These are phyloP conservation scores for Helleia helle DNA, from an alignment of 2,888 invertebrate species.

Conservation along the genomic window DNA sequence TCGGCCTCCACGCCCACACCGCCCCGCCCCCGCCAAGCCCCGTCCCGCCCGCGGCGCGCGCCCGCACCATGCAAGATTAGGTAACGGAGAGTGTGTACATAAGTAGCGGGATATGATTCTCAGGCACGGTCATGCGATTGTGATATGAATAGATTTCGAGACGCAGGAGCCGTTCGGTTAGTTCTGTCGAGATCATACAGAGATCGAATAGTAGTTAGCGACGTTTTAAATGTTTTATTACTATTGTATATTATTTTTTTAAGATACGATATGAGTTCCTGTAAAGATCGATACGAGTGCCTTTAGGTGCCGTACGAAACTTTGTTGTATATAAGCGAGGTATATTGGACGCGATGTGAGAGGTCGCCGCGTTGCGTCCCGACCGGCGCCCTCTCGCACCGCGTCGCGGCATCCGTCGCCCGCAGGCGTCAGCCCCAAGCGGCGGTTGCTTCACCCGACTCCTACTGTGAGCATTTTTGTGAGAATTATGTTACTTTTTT, in stretches of 20 bases:
- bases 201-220: conserved; percentile 72
- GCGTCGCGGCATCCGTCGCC: conserved; percentile 21
- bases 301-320: conserved; percentile 44
- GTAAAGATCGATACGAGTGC: conserved; percentile 56
- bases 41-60: conserved; percentile 25
- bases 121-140: conserved; percentile 73
- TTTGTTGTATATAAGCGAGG: conserved; percentile 69
- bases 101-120: conserved; percentile 70
- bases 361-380: conserved; percentile 20
- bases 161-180: conserved; percentile 67
- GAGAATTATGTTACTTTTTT: conserved; percentile 71
- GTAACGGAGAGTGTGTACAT: conserved; percentile 67
- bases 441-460: conserved; percentile 58
- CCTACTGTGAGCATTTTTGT: conserved; percentile 70
- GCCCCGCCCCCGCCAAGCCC: conserved; percentile 21
- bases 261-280: conserved; percentile 75
- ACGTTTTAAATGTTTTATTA: conserved; percentile 74
- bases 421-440: conserved; percentile 27
- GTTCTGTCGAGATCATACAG: conserved; percentile 64
- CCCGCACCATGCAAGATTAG: conserved; percentile 31
- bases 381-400: conserved; percentile 18
- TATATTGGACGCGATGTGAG: conserved; percentile 39
- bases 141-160: conserved; percentile 72
- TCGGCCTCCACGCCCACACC: conserved; percentile 23
- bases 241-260: conserved; percentile 69